Conservation (phyloP, 2,888 invertebrate genomes). For the Synergus umbraculus region DNA sequence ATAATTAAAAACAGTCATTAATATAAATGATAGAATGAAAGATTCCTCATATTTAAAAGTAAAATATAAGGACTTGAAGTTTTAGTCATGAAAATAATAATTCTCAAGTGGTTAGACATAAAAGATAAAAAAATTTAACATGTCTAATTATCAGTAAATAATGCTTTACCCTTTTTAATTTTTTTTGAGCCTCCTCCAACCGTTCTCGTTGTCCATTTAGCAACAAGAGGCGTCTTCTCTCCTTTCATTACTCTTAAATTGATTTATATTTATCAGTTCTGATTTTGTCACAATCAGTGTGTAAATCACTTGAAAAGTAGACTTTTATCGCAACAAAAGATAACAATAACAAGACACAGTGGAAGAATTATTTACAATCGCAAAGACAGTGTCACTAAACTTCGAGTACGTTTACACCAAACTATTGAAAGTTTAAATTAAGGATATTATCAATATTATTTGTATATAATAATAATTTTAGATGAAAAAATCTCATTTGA, state of each 20-base stretch:
- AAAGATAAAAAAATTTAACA: neutral
- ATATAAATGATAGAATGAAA: neutral
- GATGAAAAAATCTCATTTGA: neutral
- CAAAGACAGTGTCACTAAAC: neutral
- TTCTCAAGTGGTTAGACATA: neutral
- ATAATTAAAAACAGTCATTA: neutral
- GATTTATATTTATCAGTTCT: neutral
- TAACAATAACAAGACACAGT: neutral
- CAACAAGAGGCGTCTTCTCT: slow-evolving; percentile 43
- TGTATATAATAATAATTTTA: neutral
- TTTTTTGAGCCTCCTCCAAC: neutral
- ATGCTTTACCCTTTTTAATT: slow-evolving; percentile 9
- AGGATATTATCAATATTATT: neutral
- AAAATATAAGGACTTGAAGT: neutral
- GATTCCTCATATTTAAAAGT: neutral
- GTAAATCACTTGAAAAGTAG: neutral
- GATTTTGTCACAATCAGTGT: neutral
- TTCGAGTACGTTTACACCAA: neutral
- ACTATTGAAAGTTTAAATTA: neutral
- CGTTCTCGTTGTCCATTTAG: slow-evolving; percentile 33
- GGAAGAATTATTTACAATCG: neutral
- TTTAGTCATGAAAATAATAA: neutral
- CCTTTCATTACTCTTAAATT: slow-evolving; percentile 39
- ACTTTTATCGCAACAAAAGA: slow-evolving; percentile 6
- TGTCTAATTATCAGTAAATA: neutral